These are phyloP conservation scores for Coelopa frigida DNA, from an alignment of 1,140 invertebrate species.

Conservation along the genomic window DNA sequence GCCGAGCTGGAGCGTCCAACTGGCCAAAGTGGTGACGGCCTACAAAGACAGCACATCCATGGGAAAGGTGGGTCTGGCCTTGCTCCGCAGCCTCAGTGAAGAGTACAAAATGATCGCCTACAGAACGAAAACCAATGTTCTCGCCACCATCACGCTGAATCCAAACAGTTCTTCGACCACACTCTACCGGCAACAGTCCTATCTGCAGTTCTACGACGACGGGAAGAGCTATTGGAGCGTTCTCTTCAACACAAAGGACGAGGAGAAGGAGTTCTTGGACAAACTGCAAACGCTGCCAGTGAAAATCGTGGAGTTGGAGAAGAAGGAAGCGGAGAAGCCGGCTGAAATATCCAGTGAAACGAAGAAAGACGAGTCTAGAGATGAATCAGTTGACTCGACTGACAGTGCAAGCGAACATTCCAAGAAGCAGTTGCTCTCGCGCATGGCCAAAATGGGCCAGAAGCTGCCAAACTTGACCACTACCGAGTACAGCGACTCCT, in stretches of 20 bases:
- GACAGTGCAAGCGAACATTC: neutral
- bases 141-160: constrained; percentile 12
- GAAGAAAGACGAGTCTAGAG: neutral
- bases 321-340: no score
- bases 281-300: constrained; percentile 5
- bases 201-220: constrained; percentile 33
- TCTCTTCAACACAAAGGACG: constrained; percentile 16
- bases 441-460: constrained; percentile 17
- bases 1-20: constrained; percentile 4
- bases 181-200: constrained; percentile 16
- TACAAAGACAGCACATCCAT: constrained; percentile 16
- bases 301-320: neutral
- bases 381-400: neutral
- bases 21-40: constrained; percentile 26
- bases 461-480: constrained; percentile 9
- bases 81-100: constrained; percentile 14
- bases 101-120: constrained; percentile 26
- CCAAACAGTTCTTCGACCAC: neutral
- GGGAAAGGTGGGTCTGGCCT: constrained; percentile 27
- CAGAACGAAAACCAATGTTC: constrained; percentile 13
- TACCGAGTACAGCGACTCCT: constrained; percentile 9
- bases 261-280: constrained; percentile 20
- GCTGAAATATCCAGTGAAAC: neutral
- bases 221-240: constrained; percentile 27
- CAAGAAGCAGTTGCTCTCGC: constrained; percentile 10